phyloP scores from a whole-genome alignment of 2,888 invertebrate genomes.

The Oscheius sp. region DNA sequence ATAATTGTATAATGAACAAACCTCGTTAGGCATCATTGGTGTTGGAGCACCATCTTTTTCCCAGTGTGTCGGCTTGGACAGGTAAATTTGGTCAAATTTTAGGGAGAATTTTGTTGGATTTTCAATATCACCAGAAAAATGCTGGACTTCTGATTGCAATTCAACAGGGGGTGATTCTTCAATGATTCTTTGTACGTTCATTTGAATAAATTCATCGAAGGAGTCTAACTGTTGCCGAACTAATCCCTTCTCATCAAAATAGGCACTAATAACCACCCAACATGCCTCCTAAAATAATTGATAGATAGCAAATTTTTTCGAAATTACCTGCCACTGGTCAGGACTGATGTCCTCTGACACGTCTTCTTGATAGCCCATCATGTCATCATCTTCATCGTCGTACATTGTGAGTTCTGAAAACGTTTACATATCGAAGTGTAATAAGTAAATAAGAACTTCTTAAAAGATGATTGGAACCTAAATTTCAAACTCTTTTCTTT shows the following conservation, averaged over 20 bases:
- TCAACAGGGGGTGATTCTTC: conserved; percentile 99
- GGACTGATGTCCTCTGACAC: conserved; percentile 88
- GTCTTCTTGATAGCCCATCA: conserved; percentile 42
- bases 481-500: too few species aligned
- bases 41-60: conserved; percentile 99
- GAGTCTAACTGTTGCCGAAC: conserved; percentile 98
- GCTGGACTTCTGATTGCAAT: conserved; percentile 92
- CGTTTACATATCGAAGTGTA: background rate
- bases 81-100: conserved; percentile 98
- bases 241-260: conserved; percentile 99
- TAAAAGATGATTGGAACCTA: background rate
- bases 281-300: conserved; percentile 78
- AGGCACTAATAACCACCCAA: conserved; percentile 99
- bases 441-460: too few species aligned
- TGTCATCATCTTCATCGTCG: conserved; percentile 52
- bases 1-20: background rate
- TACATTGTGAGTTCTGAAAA: conserved; percentile 37
- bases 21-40: conserved; percentile 99
- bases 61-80: conserved; percentile 99
- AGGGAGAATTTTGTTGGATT: conserved; percentile 83
- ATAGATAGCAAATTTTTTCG: background rate
- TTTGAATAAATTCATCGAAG: conserved; percentile 99
- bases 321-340: conserved; percentile 86
- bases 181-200: conserved; percentile 98
- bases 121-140: conserved; percentile 77